These are phyloP conservation scores for Leptestheria dahalacensis DNA, from an alignment of 1,140 invertebrate species.

Conservation along the genomic window DNA sequence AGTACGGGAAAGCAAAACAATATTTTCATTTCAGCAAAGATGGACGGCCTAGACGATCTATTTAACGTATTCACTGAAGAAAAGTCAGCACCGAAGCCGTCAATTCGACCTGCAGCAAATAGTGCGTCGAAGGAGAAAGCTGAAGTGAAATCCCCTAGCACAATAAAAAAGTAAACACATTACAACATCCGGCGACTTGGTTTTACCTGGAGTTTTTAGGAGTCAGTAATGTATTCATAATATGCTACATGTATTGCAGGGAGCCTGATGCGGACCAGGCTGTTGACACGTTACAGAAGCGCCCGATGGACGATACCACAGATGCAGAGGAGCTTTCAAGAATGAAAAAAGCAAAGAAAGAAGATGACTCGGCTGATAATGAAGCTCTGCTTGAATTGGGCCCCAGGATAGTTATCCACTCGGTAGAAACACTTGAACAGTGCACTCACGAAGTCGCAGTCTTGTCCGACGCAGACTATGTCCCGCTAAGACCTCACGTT, in stretches of 20 bases:
- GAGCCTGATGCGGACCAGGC: not conserved
- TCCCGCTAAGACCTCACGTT: conserved; percentile 42
- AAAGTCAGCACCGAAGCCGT: not conserved
- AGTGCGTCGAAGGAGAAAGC: not conserved
- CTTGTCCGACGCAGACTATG: conserved; percentile 68
- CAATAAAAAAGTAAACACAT: not conserved
- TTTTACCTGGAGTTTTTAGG: not conserved
- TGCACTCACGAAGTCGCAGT: conserved; percentile 88
- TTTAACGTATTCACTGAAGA: conserved; percentile 30
- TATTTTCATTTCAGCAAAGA: conserved; percentile 1
- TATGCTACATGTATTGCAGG: not conserved
- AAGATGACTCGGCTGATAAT: conserved; percentile 19
- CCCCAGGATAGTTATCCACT: conserved; percentile 63
- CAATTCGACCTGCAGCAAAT: not conserved
- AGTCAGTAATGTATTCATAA: not conserved
- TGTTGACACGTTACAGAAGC: not conserved
- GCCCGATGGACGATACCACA: not conserved
- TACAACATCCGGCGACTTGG: no score
- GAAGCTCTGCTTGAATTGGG: conserved; percentile 21
- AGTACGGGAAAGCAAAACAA: no score
- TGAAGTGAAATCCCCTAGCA: not conserved
- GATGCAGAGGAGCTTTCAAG: not conserved
- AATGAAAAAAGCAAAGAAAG: not conserved
- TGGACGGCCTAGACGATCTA: conserved; percentile 23
- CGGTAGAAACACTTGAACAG: conserved; percentile 70